These are phyloP conservation scores for Ellobium chinense DNA, from an alignment of 2,888 invertebrate genomes.

Conservation along the genomic window DNA sequence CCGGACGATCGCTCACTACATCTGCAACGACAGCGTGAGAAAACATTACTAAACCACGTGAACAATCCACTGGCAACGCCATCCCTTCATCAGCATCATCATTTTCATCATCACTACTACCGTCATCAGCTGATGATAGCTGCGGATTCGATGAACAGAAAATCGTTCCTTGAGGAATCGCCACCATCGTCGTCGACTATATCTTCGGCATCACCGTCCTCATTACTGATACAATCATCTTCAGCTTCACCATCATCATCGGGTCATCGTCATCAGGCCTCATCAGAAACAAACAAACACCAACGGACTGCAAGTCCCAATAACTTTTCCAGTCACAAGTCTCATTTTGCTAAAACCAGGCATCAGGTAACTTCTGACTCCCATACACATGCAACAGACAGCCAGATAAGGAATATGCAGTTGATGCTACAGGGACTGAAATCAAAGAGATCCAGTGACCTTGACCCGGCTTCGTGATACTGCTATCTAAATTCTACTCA, in stretches of 20 bases:
- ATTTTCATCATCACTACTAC: conserved; percentile 39
- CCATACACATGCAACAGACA: neutral
- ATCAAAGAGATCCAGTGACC: neutral
- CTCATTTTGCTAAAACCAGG: neutral
- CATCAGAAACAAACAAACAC: no score
- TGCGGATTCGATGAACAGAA: neutral
- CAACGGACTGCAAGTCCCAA: neutral
- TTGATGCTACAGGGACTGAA: conserved; percentile 24
- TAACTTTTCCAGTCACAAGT: no score
- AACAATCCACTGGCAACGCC: neutral
- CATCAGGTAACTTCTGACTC: neutral
- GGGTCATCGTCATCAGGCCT: neutral
- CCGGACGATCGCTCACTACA: neutral
- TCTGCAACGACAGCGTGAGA: neutral
- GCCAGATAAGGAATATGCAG: conserved; percentile 21
- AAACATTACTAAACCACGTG: neutral
- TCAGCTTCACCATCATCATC: neutral
- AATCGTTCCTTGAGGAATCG: neutral
- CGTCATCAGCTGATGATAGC: conserved; percentile 22
- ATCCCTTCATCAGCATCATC: conserved; percentile 25
- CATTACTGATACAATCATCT: neutral
- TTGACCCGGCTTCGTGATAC: neutral
- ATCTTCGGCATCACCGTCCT: neutral
- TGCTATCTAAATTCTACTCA: no score
- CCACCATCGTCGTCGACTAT: neutral